A percentile compares a stretch with the other conserved stretches of the same genome.
phyloP scores from a whole-genome alignment of 2,888 invertebrate genomes.

The Callinectes sapidus region DNA sequence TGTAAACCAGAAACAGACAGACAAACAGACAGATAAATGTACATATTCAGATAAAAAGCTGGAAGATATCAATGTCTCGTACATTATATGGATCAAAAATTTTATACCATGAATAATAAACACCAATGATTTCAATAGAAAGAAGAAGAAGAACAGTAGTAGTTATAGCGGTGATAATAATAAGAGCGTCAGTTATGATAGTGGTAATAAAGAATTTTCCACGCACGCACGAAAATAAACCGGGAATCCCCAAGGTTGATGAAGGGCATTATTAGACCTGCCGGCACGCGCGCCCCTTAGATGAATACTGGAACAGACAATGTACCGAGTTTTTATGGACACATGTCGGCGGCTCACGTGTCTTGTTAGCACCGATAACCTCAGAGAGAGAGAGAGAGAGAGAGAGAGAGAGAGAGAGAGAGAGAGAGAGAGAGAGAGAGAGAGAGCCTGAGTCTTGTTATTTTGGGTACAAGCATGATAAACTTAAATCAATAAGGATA shows the following conservation, averaged over 20 bases:
- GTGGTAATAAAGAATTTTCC: background rate
- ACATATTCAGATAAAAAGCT: background rate
- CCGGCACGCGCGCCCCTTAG: background rate
- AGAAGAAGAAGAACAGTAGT: background rate
- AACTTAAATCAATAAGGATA: too few species aligned
- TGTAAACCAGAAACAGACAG: background rate
- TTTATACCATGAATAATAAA: too few species aligned
- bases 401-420: background rate
- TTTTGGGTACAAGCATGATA: too few species aligned
- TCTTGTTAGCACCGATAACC: background rate
- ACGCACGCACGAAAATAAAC: background rate
- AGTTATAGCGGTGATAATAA: background rate
- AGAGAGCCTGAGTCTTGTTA: background rate
- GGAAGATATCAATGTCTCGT: too few species aligned
- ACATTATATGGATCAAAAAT: too few species aligned
- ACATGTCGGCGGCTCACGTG: background rate
- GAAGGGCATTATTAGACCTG: background rate
- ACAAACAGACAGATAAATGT: background rate
- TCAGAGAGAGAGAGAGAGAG: background rate
- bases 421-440: background rate
- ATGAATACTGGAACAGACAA: background rate
- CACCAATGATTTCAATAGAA: background rate
- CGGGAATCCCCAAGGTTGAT: background rate
- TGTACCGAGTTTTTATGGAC: background rate
- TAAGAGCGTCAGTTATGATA: background rate